phyloP scores from a whole-genome alignment of 2,113 vertebrate species.

The Eulemur rufifrons region DNA sequence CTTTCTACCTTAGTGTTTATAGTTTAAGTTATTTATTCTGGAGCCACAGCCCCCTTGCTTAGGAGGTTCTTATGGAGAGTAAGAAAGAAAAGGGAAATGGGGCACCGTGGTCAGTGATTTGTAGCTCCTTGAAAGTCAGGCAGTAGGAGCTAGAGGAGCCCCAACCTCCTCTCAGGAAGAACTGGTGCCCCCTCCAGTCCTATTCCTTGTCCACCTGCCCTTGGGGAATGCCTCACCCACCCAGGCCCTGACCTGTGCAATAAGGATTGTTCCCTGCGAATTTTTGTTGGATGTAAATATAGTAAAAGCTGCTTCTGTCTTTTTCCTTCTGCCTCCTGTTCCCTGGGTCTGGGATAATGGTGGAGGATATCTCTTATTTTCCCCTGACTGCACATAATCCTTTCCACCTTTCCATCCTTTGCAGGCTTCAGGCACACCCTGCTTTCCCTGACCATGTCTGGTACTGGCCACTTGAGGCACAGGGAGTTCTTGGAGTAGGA shows the following conservation, averaged over 20 bases:
- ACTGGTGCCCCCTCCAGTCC: background rate
- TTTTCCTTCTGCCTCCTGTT: constrained; percentile 65
- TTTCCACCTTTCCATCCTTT: background rate
- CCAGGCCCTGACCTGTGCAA: constrained; percentile 69
- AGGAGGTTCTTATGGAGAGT: constrained; percentile 15
- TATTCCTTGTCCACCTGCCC: background rate
- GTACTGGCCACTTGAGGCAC: background rate
- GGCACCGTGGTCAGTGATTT: background rate
- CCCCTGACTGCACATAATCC: background rate
- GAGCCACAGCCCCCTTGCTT: constrained; percentile 57
- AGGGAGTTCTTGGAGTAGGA: constrained; percentile 15
- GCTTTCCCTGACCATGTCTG: background rate
- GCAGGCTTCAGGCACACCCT: background rate
- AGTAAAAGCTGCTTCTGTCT: constrained; percentile 79
- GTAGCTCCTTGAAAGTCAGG: constrained; percentile 36
- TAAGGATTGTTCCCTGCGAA: constrained; percentile 65
- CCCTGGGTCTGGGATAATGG: constrained; percentile 13
- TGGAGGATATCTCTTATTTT: background rate
- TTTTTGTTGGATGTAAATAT: constrained; percentile 76
- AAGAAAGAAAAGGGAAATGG: constrained; percentile 33
- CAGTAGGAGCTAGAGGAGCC: background rate
- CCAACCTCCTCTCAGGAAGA: background rate
- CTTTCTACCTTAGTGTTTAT: constrained; percentile 57
- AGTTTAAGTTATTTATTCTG: constrained; percentile 79
- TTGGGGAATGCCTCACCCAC: background rate